Percentiles rank a stretch among this genome's conserved stretches.
phyloP scores from a whole-genome alignment of 2,888 invertebrate genomes.

The Onthophagus sagittarius region DNA sequence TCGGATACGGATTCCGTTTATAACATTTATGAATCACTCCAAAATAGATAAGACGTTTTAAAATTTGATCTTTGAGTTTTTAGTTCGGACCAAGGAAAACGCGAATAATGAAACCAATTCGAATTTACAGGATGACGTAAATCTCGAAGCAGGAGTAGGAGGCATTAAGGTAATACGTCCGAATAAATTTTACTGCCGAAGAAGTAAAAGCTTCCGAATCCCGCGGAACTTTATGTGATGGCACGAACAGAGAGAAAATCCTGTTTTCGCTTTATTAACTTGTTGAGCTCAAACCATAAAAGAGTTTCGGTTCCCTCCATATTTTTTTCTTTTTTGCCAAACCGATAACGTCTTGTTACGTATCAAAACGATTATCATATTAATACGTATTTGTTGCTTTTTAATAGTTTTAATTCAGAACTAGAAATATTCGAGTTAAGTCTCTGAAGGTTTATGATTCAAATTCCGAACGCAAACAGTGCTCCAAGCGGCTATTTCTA shows the following conservation, averaged over 20 bases:
- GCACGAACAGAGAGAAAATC: not conserved
- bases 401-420: too few species aligned
- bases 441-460: too few species aligned
- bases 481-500: too few species aligned
- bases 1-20: not conserved
- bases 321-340: not conserved
- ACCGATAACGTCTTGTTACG: not conserved
- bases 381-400: too few species aligned
- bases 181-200: constrained; percentile 5
- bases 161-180: not conserved
- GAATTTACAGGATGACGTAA: not conserved
- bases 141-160: not conserved
- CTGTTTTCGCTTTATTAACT: constrained; percentile 15
- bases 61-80: not conserved
- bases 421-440: too few species aligned
- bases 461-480: too few species aligned
- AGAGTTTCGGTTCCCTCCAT: not conserved
- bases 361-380: not conserved
- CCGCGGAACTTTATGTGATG: not conserved
- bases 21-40: not conserved
- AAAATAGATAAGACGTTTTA: not conserved
- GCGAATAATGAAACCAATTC: not conserved
- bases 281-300: constrained; percentile 10
- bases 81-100: not conserved
- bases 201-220: not conserved